Conservation (phyloP, 2,797 vertebrate genomes). For the Melanotaenia nigrans region DNA sequence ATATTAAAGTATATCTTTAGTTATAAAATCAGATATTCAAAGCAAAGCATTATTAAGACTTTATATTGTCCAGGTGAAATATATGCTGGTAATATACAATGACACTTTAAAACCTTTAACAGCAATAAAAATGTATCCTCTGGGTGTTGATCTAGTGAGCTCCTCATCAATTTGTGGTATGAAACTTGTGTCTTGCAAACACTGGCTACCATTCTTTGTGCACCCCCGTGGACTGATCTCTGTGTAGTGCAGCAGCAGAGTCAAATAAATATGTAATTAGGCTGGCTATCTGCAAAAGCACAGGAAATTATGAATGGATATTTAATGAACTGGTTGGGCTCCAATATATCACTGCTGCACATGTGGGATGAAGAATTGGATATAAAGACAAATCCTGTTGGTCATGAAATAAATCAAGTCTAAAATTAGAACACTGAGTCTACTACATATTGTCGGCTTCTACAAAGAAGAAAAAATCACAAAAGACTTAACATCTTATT, state of each 20-base stretch:
- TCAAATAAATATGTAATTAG: slow-evolving; percentile 69
- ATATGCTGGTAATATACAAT: slow-evolving; percentile 45
- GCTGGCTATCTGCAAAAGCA: slow-evolving; percentile 58
- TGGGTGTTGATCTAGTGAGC: slow-evolving; percentile 47
- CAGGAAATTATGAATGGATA: slow-evolving; percentile 73
- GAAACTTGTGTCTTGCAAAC: slow-evolving; percentile 46
- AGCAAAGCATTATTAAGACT: slow-evolving; percentile 35
- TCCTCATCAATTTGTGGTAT: slow-evolving; percentile 43
- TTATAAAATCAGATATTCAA: slow-evolving; percentile 21
- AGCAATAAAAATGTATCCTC: slow-evolving; percentile 35
- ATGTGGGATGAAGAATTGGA: slow-evolving; percentile 52
- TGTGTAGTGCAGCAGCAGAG: slow-evolving; percentile 33
- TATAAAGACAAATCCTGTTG: slow-evolving; percentile 41
- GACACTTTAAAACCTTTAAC: slow-evolving; percentile 45
- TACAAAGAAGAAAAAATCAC: slow-evolving; percentile 1
- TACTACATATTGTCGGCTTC: slow-evolving; percentile 24
- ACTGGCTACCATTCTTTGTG: slow-evolving; percentile 31
- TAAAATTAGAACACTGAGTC: slow-evolving; percentile 48
- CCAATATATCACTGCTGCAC: slow-evolving; percentile 62
- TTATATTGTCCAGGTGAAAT: slow-evolving; percentile 43
- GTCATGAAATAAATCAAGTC: slow-evolving; percentile 48
- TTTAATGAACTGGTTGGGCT: slow-evolving; percentile 69
- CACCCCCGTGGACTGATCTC: slow-evolving; percentile 54
- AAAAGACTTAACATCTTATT: slow-evolving; percentile 27
- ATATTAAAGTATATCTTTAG: slow-evolving; percentile 16